Base-by-base conservation (phyloP, 2,113 vertebrate genomes). In the Heterotis niloticus region DNA sequence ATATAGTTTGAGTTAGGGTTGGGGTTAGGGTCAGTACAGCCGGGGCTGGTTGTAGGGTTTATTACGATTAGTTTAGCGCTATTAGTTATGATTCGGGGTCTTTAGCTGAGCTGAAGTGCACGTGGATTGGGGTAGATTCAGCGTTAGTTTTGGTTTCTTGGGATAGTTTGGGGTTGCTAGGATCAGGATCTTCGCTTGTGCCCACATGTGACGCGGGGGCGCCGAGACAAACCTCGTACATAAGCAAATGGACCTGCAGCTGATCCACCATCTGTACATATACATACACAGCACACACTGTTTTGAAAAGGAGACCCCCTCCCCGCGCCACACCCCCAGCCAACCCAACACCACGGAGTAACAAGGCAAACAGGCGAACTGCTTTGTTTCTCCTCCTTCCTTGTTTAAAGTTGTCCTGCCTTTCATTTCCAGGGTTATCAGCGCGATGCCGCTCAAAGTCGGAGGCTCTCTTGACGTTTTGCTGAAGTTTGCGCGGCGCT, bases 361-460 rank as follows among this genome's bases (percentile, higher is more conserved):
- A 66, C 62, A 74, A 80, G 51, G 64, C 78, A 74, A 79, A 54
- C 60, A 80, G 78, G 26, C 57, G 71, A 75, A 80, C 24, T 28
- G 51, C 74, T 83, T 83, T 80, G 78, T 78, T 84, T 85, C 84
- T 82, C 86, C 81, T 84, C 88, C 84, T 57, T 84, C 84, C 89
- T 91, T 91, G 90, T 92, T 93, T 91, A 92, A 92, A 93, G 92
- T 93, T 92, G 92, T 93, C 92, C 91, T 91, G 92, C 88, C 92
- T 93, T 93, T 93, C 92, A 92, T 92, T 92, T 93, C 90, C 86
- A 91, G 91, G 91, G 91, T 71, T 92, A 92, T 93, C 91, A 92
- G 92, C 92, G 92, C 93, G 92, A 90, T 89, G 88, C 87, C 78
- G 88, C 84, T 85, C 88, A 90, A 86, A 70, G 77, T 28, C 66